Conservation (phyloP, 2,113 vertebrate species). For the Regulus satrapa region DNA sequence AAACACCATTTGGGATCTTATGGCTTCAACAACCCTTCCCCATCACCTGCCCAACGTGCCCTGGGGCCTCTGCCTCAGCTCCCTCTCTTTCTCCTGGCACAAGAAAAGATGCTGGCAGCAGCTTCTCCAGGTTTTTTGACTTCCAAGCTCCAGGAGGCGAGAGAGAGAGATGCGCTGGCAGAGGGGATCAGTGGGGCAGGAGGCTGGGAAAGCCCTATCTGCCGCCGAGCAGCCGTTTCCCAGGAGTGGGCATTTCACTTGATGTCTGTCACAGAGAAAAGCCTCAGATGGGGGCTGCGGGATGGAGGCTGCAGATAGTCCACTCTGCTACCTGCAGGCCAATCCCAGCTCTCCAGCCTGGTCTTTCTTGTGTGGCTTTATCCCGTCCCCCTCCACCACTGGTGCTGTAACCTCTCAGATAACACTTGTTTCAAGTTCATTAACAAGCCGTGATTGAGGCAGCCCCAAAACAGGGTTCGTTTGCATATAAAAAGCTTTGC, state of each 20-base stretch:
- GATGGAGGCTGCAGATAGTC: constrained; percentile 37
- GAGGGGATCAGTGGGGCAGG: background rate
- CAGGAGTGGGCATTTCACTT: background rate
- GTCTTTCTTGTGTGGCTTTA: constrained; percentile 35
- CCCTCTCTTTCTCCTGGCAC: background rate
- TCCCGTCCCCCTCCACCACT: background rate
- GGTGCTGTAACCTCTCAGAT: constrained; percentile 63
- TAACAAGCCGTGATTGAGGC: constrained; percentile 81
- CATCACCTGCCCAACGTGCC: background rate
- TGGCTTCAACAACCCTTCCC: background rate
- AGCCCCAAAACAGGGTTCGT: constrained; percentile 79
- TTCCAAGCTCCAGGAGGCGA: background rate
- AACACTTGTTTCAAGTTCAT: constrained; percentile 85
- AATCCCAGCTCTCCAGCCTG: constrained; percentile 39
- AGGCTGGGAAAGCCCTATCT: constrained; percentile 23
- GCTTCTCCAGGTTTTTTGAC: background rate
- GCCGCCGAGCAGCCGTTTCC: background rate
- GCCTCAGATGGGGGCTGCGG: background rate
- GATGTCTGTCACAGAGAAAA: constrained; percentile 28
- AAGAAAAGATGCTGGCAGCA: background rate
- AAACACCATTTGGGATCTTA: background rate
- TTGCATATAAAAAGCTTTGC: constrained; percentile 83
- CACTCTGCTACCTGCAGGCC: constrained; percentile 38
- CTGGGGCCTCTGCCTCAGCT: background rate
- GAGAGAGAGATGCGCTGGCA: background rate